Evolutionary conservation across 2,113 vertebrate genomes (phyloP).

Genomic region (Muntiacus muntjak): DNA sequence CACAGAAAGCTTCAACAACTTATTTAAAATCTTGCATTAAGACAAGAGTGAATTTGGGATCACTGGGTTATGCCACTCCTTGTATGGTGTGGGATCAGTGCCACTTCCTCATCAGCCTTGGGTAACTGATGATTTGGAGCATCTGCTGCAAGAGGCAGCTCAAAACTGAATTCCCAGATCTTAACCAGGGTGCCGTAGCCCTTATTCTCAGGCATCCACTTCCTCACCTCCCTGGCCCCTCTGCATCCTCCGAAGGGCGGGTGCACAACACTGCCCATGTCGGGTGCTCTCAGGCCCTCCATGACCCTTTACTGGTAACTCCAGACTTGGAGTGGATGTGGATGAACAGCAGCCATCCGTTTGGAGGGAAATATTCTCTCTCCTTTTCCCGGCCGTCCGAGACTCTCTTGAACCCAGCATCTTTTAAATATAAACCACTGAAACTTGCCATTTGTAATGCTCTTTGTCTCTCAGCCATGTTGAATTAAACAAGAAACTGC

Average conservation of each 20-base stretch:
- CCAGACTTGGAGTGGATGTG: neutral
- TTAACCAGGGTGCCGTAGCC: neutral
- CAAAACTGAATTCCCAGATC: neutral
- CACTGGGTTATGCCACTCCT: fast-evolving
- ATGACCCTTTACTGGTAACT: neutral
- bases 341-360: neutral
- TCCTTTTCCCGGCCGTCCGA: neutral
- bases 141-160: neutral
- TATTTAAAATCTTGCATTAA: neutral
- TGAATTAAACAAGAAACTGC: neutral
- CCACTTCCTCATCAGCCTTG: neutral
- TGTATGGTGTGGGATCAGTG: neutral
- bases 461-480: slow-evolving; percentile 4
- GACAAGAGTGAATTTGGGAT: neutral
- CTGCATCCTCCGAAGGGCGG: neutral
- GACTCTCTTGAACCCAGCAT: neutral
- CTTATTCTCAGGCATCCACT: neutral
- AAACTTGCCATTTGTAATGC: neutral
- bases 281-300: neutral
- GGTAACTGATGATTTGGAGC: neutral
- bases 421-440: neutral
- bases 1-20: neutral
- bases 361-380: neutral
- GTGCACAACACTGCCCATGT: fast-evolving
- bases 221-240: neutral